Base-by-base conservation (phyloP, 2,888 invertebrate genomes). In the Cheilosia urbana region DNA sequence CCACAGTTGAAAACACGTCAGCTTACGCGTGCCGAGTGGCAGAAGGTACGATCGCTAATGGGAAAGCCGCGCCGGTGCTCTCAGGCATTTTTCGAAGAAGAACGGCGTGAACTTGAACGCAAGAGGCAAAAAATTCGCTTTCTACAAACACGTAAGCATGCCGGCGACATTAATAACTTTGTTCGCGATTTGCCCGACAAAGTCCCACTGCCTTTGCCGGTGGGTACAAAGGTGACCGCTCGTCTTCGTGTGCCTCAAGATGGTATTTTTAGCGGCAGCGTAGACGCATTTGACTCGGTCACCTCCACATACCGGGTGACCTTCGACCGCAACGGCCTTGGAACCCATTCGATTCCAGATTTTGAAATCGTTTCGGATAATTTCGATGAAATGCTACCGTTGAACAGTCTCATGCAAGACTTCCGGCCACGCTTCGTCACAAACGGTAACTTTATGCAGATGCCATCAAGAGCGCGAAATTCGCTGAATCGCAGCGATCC, bases 1-100 rank as follows among this genome's bases (percentile, higher is more conserved):
- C 99, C 99, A 0, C 96, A 97, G 89, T 93, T 99, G 78, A 96
- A 96, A 90, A 96, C 97, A 30, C 94, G 96, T 7, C 95, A 96
- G 89, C 92, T 99, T 82, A 96, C 97, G 1, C 95, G 98, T 88
- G 95, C 96, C 3, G 98, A 99, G 91, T 99, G 99, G 99, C 96
- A 97, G 68, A 97, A 97, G 92, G 97, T 99, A 77, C 94, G 99
- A 72, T 93, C 98, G 87, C 95, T 98, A 93, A 98, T 99, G 97
- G 99, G 99, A 0, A 99, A 99, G 90, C 99, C 99, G 0, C 93
- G 99, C 62, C 94, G 99, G 90, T 99, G 97, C 92, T 98, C 98
- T 0, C 96, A 96, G 90, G 96, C 98, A 1, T 99, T 99, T 92
- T 99, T 99, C 92, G 95, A 96, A 88, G 99, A 99, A 93, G 99